Percentiles rank a stretch among this genome's conserved stretches.
These are phyloP conservation scores for Linnaemya vulpina DNA, from an alignment of 2,888 invertebrate species.

Conservation along the genomic window DNA sequence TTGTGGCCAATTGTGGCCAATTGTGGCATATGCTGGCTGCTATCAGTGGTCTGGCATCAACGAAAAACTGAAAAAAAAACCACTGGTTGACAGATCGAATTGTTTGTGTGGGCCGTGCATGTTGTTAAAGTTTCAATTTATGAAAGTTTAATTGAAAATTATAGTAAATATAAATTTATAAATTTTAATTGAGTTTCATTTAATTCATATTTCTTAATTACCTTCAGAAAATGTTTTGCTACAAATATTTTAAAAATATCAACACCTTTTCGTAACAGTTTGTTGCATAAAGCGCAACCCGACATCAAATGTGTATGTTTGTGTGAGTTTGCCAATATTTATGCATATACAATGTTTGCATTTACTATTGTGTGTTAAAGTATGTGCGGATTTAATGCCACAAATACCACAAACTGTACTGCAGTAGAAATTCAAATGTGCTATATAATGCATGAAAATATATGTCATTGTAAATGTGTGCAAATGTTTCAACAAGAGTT, in stretches of 20 bases:
- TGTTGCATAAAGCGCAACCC: conserved; percentile 10
- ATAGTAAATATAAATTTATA: conserved; percentile 66
- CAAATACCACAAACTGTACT: conserved; percentile 62
- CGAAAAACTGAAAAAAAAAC: not conserved
- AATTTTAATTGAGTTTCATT: conserved; percentile 72
- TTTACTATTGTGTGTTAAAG: not conserved
- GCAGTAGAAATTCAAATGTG: conserved; percentile 52
- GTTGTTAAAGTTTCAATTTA: conserved; percentile 63
- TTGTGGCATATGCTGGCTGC: conserved; percentile 63
- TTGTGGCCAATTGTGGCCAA: conserved; percentile 52
- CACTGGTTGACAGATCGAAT: conserved; percentile 42
- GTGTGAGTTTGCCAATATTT: not conserved
- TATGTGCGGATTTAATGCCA: conserved; percentile 49
- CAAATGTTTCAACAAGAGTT: not conserved
- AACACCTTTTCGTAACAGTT: conserved; percentile 41
- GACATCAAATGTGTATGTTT: not conserved
- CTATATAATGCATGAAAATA: conserved; percentile 23
- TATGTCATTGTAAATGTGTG: conserved; percentile 20
- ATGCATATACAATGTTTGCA: not conserved
- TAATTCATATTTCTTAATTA: conserved; percentile 68
- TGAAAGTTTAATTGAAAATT: conserved; percentile 71
- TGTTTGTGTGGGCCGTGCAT: not conserved
- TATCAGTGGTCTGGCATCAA: conserved; percentile 70
- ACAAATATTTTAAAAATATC: conserved; percentile 46
- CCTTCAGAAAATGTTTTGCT: conserved; percentile 36